Conservation (phyloP, 2,888 invertebrate genomes). For the Tenthredo amoena region DNA sequence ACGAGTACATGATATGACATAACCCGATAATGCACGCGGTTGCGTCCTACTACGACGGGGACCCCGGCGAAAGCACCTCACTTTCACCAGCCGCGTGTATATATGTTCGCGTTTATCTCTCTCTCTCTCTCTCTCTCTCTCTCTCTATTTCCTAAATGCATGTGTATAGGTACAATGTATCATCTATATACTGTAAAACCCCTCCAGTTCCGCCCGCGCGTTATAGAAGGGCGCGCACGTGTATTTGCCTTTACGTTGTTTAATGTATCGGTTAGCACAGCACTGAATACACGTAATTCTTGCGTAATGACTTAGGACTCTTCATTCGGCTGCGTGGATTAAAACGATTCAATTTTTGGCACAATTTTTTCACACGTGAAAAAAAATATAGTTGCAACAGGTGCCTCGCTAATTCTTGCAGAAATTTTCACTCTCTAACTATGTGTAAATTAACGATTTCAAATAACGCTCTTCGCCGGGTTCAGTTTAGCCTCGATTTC, state of each 20-base stretch:
- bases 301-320: slow-evolving; percentile 45
- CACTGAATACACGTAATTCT: slow-evolving; percentile 40
- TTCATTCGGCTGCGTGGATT: slow-evolving; percentile 22
- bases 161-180: slow-evolving; percentile 8
- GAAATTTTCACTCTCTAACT: background rate
- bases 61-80: slow-evolving; percentile 48
- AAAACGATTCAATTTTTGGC: background rate
- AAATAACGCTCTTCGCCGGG: background rate
- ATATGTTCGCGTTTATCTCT: slow-evolving; percentile 1
- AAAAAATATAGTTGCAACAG: background rate
- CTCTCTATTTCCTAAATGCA: slow-evolving; percentile 1
- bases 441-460: background rate
- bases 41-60: slow-evolving; percentile 41
- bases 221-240: slow-evolving; percentile 41
- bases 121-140: background rate
- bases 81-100: slow-evolving; percentile 44
- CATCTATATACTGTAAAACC: background rate
- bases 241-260: slow-evolving; percentile 50
- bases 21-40: slow-evolving; percentile 51
- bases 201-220: background rate
- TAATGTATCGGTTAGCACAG: slow-evolving; percentile 51
- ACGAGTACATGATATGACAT: slow-evolving; percentile 38
- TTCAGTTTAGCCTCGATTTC: background rate
- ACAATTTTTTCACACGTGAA: slow-evolving; percentile 29
- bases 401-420: background rate